These are phyloP conservation scores for Amblyjoppa fuscipennis DNA, from an alignment of 2,888 invertebrate species.

Conservation along the genomic window DNA sequence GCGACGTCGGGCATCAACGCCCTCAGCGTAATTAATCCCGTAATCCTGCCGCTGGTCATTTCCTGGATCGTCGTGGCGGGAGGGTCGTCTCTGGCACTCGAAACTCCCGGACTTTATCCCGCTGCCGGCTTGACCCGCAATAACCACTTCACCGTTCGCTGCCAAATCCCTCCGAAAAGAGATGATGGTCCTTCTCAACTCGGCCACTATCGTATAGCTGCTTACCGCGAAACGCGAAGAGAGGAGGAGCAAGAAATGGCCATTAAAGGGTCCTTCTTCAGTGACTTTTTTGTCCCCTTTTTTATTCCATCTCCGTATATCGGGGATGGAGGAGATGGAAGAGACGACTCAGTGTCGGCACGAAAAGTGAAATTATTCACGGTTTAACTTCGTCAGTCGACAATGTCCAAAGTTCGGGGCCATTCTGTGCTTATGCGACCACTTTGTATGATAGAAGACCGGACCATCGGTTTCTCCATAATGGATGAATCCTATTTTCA, in stretches of 20 bases:
- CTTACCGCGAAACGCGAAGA: slow-evolving; percentile 49
- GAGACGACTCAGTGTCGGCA: slow-evolving; percentile 63
- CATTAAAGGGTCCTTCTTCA: slow-evolving; percentile 76
- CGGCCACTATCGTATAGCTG: slow-evolving; percentile 19
- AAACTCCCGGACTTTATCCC: slow-evolving; percentile 69
- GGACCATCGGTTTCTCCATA: slow-evolving; percentile 35
- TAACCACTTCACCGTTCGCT: slow-evolving; percentile 43
- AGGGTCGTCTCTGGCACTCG: slow-evolving; percentile 74
- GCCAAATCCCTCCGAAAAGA: slow-evolving; percentile 3
- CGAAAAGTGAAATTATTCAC: slow-evolving; percentile 77
- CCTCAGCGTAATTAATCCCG: slow-evolving; percentile 84
- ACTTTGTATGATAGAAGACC: slow-evolving; percentile 42
- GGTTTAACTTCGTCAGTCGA: slow-evolving; percentile 59
- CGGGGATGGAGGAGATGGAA: background rate
- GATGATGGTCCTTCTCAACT: slow-evolving; percentile 23
- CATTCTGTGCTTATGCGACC: slow-evolving; percentile 42
- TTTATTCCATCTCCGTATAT: slow-evolving; percentile 68
- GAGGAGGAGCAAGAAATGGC: slow-evolving; percentile 76
- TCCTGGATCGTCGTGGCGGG: slow-evolving; percentile 72
- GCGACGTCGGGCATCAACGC: slow-evolving; percentile 82
- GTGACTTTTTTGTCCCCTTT: slow-evolving; percentile 67
- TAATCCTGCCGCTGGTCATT: slow-evolving; percentile 80
- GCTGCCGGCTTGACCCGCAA: slow-evolving; percentile 34
- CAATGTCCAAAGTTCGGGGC: slow-evolving; percentile 35
- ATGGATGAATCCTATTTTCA: slow-evolving; percentile 50